phyloP scores from a whole-genome alignment of 2,113 vertebrate species.

The Anarrhichthys ocellatus region DNA sequence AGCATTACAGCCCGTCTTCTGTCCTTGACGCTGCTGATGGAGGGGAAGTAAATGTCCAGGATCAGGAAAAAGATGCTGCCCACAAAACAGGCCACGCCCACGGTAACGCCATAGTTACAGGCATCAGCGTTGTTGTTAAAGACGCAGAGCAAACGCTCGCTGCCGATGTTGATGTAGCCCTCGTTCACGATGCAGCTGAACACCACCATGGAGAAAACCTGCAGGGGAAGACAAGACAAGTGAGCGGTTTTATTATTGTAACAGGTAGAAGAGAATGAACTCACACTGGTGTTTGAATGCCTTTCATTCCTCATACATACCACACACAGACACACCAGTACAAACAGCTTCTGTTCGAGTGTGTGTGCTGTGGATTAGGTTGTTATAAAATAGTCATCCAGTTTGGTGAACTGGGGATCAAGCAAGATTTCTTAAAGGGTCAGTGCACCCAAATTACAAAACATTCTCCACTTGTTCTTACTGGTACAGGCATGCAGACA shows the following conservation, averaged over 20 bases:
- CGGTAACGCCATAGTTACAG: constrained; percentile 92
- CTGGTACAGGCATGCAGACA: too few relatives aligned
- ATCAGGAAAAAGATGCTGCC: constrained; percentile 90
- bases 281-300: constrained; percentile 45
- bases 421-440: neutral
- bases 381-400: neutral
- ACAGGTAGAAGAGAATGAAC: constrained; percentile 44
- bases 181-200: constrained; percentile 96
- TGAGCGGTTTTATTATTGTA: constrained; percentile 31
- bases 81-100: constrained; percentile 93
- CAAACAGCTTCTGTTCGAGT: neutral
- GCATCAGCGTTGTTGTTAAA: constrained; percentile 94
- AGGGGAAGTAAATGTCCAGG: constrained; percentile 93
- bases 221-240: constrained; percentile 18
- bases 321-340: constrained; percentile 8
- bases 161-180: constrained; percentile 92
- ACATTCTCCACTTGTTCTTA: neutral
- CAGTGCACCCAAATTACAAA: neutral
- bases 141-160: constrained; percentile 88
- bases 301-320: constrained; percentile 44
- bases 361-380: neutral
- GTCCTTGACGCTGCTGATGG: constrained; percentile 95
- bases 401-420: neutral
- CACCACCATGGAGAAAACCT: constrained; percentile 98
- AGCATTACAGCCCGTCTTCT: constrained; percentile 90